Evolutionary conservation across 2,113 vertebrate genomes (phyloP).

Genomic region (Microtus richardsoni): DNA sequence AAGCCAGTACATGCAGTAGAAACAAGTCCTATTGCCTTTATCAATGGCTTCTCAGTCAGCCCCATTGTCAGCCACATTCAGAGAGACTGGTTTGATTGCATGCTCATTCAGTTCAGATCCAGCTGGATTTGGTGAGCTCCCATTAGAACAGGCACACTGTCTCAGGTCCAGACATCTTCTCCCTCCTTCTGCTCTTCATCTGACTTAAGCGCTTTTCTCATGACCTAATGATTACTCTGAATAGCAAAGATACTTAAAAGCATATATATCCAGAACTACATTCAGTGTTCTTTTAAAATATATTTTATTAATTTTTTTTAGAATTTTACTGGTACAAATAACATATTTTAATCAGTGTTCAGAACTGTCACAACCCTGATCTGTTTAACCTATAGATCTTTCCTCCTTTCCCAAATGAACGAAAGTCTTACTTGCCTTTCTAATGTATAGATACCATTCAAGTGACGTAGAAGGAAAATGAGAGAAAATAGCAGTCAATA

Average conservation of each 20-base stretch:
- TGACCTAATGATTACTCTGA: not conserved
- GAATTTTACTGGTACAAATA: not conserved
- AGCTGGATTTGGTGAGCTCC: too few relatives aligned
- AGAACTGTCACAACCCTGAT: not conserved
- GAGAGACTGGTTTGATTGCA: too few relatives aligned
- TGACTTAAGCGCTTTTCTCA: not conserved
- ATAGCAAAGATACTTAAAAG: not conserved
- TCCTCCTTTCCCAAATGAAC: not conserved
- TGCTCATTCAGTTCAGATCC: too few relatives aligned
- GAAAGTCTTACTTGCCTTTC: not conserved
- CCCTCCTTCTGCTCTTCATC: too few relatives aligned
- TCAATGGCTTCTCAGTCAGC: too few relatives aligned
- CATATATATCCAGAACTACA: not conserved
- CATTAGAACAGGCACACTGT: too few relatives aligned
- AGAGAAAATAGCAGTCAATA: not conserved
- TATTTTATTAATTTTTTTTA: not conserved
- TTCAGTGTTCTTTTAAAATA: not conserved
- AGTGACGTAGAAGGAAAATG: not conserved
- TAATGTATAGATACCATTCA: not conserved
- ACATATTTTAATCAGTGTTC: not conserved
- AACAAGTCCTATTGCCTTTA: too few relatives aligned
- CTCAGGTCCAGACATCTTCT: too few relatives aligned
- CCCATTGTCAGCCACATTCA: too few relatives aligned
- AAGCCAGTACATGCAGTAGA: too few relatives aligned
- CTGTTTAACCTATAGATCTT: not conserved